Evolutionary conservation across 2,797 vertebrate genomes (phyloP).

Genomic region (Aphelocoma californica): DNA sequence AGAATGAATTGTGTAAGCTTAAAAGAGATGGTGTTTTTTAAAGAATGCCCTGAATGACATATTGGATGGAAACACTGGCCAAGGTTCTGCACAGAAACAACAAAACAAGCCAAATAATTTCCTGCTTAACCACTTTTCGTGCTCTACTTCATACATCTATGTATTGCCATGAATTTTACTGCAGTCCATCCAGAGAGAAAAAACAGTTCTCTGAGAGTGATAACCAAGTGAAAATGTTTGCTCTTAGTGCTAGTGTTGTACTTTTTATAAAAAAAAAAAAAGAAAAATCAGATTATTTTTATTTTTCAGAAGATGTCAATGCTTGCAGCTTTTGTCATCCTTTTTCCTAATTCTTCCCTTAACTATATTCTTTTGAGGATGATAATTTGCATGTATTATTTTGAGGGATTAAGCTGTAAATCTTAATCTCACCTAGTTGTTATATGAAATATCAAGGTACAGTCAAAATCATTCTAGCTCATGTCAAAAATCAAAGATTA

Average conservation of each 20-base stretch:
- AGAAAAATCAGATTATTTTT: background rate
- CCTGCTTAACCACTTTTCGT: background rate
- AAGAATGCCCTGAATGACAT: background rate
- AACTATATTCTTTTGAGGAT: background rate
- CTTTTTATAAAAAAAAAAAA: background rate
- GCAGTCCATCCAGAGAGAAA: background rate
- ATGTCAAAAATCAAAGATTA: background rate
- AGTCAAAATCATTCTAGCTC: background rate
- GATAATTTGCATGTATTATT: background rate
- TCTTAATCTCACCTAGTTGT: background rate
- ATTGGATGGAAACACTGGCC: background rate
- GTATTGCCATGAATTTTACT: background rate
- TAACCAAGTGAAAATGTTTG: background rate
- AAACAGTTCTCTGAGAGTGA: background rate
- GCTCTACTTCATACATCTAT: background rate
- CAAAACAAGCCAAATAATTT: background rate
- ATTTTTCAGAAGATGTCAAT: background rate
- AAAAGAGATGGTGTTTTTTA: background rate
- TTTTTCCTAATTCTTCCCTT: background rate
- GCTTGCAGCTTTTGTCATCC: background rate
- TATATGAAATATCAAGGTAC: background rate
- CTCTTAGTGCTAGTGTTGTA: background rate
- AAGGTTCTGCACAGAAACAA: background rate
- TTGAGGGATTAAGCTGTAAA: background rate
- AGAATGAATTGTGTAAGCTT: background rate